Conservation (phyloP, 2,797 vertebrate species). For the Oreochromis grahami region DNA sequence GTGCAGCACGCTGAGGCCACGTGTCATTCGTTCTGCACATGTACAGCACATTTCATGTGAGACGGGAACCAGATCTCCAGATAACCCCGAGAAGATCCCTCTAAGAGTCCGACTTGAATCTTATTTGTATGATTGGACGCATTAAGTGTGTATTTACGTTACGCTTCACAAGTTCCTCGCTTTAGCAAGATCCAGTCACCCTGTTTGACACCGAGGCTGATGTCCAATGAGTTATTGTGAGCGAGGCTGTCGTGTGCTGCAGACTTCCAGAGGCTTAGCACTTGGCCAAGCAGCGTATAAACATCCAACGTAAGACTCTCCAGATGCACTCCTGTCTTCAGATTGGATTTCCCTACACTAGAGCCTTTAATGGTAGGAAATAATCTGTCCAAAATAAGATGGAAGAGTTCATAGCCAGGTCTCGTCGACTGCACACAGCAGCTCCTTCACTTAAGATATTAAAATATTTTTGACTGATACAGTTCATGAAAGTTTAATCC, state of each 20-base stretch:
- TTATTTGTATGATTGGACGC: conserved; percentile 22
- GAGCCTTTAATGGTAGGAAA: conserved; percentile 67
- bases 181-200: conserved; percentile 41
- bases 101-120: background rate
- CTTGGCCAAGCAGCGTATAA: conserved; percentile 66
- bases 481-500: background rate
- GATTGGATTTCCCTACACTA: conserved; percentile 52
- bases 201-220: conserved; percentile 39
- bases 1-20: background rate
- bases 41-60: background rate
- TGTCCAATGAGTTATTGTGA: conserved; percentile 52
- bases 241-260: conserved; percentile 56
- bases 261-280: conserved; percentile 70
- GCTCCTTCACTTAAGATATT: background rate
- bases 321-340: conserved; percentile 66
- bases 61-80: conserved; percentile 55
- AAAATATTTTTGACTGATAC: background rate
- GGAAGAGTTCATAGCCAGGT: conserved; percentile 28
- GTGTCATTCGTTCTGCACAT: background rate
- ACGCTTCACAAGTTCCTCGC: conserved; percentile 14
- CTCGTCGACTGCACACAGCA: background rate
- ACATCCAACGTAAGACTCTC: conserved; percentile 75
- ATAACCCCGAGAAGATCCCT: conserved; percentile 1
- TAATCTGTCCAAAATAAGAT: conserved; percentile 35
- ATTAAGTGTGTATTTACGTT: conserved; percentile 43